Evolutionary conservation across 1,140 invertebrate species (phyloP).

Genomic region (Ceratosolen fusciceps): DNA sequence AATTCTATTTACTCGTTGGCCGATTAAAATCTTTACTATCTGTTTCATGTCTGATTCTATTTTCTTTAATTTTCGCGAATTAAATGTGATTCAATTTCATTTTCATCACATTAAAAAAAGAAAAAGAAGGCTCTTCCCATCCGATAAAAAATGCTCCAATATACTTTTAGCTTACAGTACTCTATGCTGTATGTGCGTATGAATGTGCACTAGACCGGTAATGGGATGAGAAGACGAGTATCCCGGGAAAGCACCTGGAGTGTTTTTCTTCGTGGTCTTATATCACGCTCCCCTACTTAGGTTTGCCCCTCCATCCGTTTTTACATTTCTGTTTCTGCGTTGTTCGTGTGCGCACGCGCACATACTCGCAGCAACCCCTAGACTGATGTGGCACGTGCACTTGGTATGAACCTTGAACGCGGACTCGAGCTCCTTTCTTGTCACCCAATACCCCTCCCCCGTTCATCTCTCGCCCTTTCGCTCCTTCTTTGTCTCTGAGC

Average conservation of each 20-base stretch:
- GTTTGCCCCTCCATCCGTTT: not conserved
- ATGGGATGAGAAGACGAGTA: not conserved
- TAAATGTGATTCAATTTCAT: too few relatives aligned
- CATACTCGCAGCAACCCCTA: not conserved
- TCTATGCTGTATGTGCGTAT: not conserved
- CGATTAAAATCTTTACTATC: too few relatives aligned
- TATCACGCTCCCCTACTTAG: not conserved
- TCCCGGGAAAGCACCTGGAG: slow-evolving; percentile 31
- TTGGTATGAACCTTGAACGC: slow-evolving; percentile 25
- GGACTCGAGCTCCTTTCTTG: not conserved
- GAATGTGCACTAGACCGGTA: not conserved
- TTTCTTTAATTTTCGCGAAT: too few relatives aligned
- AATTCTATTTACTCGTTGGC: too few relatives aligned
- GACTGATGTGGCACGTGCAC: not conserved
- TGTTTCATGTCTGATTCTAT: too few relatives aligned
- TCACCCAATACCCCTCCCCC: not conserved
- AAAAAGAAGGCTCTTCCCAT: too few relatives aligned
- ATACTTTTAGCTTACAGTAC: not conserved
- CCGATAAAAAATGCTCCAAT: not conserved
- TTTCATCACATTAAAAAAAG: too few relatives aligned
- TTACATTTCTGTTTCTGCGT: not conserved
- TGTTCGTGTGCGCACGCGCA: not conserved
- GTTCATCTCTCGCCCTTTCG: not conserved
- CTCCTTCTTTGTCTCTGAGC: not conserved
- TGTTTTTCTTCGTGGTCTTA: slow-evolving; percentile 31